Base-by-base conservation (phyloP, 92 coral and sea anemone genomes). In the Paragorgia papillata region DNA sequence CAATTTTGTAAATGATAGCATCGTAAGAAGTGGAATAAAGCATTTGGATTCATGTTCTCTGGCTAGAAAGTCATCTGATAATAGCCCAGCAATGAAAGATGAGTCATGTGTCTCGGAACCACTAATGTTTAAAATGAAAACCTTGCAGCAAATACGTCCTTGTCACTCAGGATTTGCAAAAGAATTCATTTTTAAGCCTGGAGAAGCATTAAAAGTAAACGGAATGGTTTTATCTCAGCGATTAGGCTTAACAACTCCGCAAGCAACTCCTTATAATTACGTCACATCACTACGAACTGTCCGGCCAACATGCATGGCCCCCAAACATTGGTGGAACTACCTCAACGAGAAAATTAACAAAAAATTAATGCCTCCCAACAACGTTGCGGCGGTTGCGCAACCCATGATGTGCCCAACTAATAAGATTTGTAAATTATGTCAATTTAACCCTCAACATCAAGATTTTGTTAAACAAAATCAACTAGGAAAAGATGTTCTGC, bases 271-370 rank as follows among this genome's bases (percentile, higher is more conserved):
- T 21, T 8, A 4, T 71, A 5, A 71, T 29, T n/a, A n/a, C 33
- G 7, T 35, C 40, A 12, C 10, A n/a, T 22, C 58, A 44, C 26
- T 46, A 30, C 48, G 5, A 53, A 58, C 7, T 57, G 35, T 30
- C 14, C 13, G 0, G n/a, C 33, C 21, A 68, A 56, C 29, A 3
- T 46, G 53, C 43, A 6, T 17, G 62, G 62, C 75, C 28, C 63
- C 78, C 13, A 53, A 33, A 37, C 58, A 71, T 25, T 71, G 78
- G 78, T 71, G 78, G 78, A 54, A 71, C 5, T 71, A 71, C 20
- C 63, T 71, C 7, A 71, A 71, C 50, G 28, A 71, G 27, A 55
- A 55, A 55, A 34, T 71, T 24, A 59, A 33, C 13, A 54, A 71
- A 55, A 53, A 71, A 17, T 29, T 26, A 19, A 29, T 41, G 26